Evolutionary conservation across 2,113 vertebrate species (phyloP), one percentile per base, ranked within the genome.

Genomic region (Verasper variegatus): DNA sequence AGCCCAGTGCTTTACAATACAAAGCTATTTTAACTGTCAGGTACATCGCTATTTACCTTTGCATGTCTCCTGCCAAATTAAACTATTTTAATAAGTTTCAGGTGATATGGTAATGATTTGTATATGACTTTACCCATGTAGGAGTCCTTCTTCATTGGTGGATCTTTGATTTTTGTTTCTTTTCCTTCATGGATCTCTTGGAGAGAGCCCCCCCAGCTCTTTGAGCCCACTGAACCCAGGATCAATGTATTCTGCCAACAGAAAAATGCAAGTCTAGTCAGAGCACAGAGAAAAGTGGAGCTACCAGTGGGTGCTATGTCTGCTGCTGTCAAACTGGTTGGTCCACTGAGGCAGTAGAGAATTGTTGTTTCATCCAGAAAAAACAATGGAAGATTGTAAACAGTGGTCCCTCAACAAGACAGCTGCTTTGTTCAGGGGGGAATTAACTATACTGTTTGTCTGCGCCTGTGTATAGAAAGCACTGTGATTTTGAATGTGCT

Each of bases 201-300:
- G 2, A 94, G 78, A 45, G 92, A 83, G 12, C 93, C 92, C 24
- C 42, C 21, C 92, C 92, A 94, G 57, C 23, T 58, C n/a, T 92
- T 82, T 45, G 88, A 84, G 7, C 92, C 92, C 61, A 94, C 92
- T 31, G 92, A 87, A n/a, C 92, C 92, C 78, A 94, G 72, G 82
- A 94, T 40, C 71, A 94, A 52, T 0, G 26, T 75, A 0, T 92
- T 88, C 93, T 94, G 77, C 4, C 4, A 37, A 85, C 42, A 80
- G 18, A 86, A 58, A 68, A 6, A 15, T 35, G 14, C 52, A 59
- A 0, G 3, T 55, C 18, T 12, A n/a, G n/a, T 82, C 7, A 72
- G 24, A 55, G 13, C 42, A 51, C 31, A 45, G 27, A 35, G 14
- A 61, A 2, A n/a, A 47, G 20, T 3, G 17, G 10, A 23, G 13